Percentiles rank a stretch among this genome's conserved stretches.
phyloP scores from a whole-genome alignment of 2,888 invertebrate genomes.

The Argyresthia albistria region DNA sequence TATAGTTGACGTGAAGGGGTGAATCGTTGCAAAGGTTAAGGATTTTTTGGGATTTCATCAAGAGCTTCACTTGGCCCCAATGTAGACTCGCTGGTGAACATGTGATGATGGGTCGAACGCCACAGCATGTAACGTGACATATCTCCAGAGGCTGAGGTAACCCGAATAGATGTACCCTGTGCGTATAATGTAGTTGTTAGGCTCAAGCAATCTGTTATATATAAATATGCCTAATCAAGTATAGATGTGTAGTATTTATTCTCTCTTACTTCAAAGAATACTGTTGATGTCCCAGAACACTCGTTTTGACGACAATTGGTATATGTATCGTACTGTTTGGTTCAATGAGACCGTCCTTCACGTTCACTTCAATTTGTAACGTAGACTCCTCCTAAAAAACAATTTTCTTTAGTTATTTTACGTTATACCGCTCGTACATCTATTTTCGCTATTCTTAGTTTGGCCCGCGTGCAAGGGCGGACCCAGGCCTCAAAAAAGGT shows the following conservation, averaged over 20 bases:
- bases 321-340: conserved; percentile 53
- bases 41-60: conserved; percentile 57
- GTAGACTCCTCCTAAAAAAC: conserved; percentile 24
- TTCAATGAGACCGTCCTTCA: conserved; percentile 51
- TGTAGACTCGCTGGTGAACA: conserved; percentile 71
- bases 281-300: conserved; percentile 54
- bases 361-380: conserved; percentile 31
- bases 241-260: neutral
- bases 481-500: too few species aligned
- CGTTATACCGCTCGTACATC: too few species aligned
- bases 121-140: conserved; percentile 66
- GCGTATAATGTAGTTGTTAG: conserved; percentile 1
- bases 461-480: too few species aligned
- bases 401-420: neutral
- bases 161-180: conserved; percentile 52
- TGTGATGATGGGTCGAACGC: conserved; percentile 78
- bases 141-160: conserved; percentile 42
- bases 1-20: conserved; percentile 75
- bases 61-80: conserved; percentile 75
- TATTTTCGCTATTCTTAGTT: too few species aligned
- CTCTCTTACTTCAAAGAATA: conserved; percentile 33
- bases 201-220: neutral
- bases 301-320: conserved; percentile 53
- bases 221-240: too few species aligned
- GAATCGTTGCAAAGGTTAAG: conserved; percentile 78